Evolutionary conservation across 2,113 vertebrate species (phyloP), one percentile per base, ranked within the genome.

Genomic region (Hyla sarda): DNA sequence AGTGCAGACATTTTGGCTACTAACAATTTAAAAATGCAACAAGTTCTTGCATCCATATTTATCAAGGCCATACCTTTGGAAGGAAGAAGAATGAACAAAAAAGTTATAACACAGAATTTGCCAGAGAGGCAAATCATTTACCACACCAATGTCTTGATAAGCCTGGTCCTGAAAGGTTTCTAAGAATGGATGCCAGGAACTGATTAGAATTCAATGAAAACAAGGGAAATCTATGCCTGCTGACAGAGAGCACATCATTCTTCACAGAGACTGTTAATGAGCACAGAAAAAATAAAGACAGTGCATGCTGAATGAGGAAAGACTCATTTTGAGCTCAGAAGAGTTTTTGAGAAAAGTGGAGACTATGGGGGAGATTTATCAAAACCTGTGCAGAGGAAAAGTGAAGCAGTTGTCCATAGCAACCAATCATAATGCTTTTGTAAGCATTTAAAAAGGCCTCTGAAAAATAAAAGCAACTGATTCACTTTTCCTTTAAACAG

Each of bases 121-220:
- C 14, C 34, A 71, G 32, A 37, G 10, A 41, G 19, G 9, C 5
- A 69, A 37, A 69, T 41, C 32, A 11, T 41, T 71, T 41, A 21
- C 34, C 34, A 23, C 34, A 69, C 30, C 6, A 34, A 21, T 32
- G 32, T 19, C 67, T 71, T 23, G 19, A 41, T 71, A 71, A 71
- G 19, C 34, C 3, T 71, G 34, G 67, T 41, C 67, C 32, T 37
- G 34, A 0, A 11, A 71, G 67, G 67, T 41, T 71, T 71, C 67
- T 41, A 17, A 41, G 19, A 71, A 71, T 37, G 34, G 67, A 41
- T 41, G 67, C 67, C 67, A 71, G 41, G 34, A 34, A 71, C 67
- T 41, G 34, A 71, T 37, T 34, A 69, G 65, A 71, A 71, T 12
- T 41, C 67, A 71, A 71, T 71, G 41, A 71, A 41, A 71, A 71